A percentile compares a stretch with the other conserved stretches of the same genome.
Conservation (phyloP, 2,113 vertebrate genomes). For the Vulpes lagopus region DNA sequence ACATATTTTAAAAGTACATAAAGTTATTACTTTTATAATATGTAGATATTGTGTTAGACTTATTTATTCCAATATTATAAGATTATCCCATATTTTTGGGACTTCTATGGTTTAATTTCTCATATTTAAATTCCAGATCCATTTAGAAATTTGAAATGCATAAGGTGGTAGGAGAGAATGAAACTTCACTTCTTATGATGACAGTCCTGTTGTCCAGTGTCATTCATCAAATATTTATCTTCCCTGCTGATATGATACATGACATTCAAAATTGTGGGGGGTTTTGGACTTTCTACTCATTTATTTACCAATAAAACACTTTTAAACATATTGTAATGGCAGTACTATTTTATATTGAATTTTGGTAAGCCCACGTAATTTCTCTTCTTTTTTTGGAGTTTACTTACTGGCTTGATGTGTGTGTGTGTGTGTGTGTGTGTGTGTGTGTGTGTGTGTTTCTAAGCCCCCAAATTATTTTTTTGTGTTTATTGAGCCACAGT, state of each 20-base stretch:
- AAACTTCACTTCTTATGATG: not conserved
- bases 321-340: not conserved
- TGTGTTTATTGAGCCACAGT: not conserved
- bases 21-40: not conserved
- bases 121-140: not conserved
- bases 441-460: not conserved
- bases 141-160: not conserved
- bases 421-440: not conserved
- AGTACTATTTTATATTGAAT: not conserved
- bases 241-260: not conserved
- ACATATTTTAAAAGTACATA: not conserved
- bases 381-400: not conserved
- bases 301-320: not conserved
- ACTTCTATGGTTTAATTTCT: not conserved
- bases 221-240: not conserved
- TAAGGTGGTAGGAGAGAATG: not conserved
- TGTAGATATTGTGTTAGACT: not conserved
- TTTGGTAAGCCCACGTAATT: not conserved
- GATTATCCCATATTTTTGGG: too few relatives aligned
- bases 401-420: not conserved
- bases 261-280: not conserved
- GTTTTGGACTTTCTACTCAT: not conserved
- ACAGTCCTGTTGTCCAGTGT: not conserved
- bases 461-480: not conserved
- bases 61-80: not conserved